Evolutionary conservation across 2,888 invertebrate genomes (phyloP).

Genomic region (Morpho deidamia): DNA sequence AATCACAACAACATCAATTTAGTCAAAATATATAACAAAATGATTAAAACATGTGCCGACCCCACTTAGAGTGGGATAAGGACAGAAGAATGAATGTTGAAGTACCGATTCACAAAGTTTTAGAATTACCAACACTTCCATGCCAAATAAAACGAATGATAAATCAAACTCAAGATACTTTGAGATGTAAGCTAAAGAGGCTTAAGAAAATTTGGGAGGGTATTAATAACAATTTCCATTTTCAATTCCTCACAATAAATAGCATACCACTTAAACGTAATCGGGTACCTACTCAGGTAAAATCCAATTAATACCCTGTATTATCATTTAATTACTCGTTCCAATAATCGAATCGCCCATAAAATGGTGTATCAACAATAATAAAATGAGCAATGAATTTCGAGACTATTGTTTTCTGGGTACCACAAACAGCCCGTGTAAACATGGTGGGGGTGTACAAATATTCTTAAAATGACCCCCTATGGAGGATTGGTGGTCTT

Average conservation of each 20-base stretch:
- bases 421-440: constrained; percentile 75
- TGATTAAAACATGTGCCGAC: no score
- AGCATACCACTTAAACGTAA: constrained; percentile 45
- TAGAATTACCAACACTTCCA: no score
- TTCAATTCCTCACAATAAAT: constrained; percentile 34
- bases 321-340: constrained; percentile 77
- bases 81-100: no score
- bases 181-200: not conserved
- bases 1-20: no score
- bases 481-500: constrained; percentile 50
- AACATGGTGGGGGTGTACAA: constrained; percentile 70
- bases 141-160: not conserved
- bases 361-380: constrained; percentile 76
- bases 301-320: constrained; percentile 74
- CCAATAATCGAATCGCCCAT: constrained; percentile 76
- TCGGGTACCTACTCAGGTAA: constrained; percentile 54
- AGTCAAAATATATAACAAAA: no score
- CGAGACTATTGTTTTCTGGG: constrained; percentile 77
- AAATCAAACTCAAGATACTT: constrained; percentile 8
- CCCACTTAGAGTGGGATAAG: no score
- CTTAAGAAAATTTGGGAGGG: constrained; percentile 13
- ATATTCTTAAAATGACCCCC: constrained; percentile 77
- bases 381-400: constrained; percentile 79
- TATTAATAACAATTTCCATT: constrained; percentile 19
- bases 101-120: not conserved